A percentile compares a stretch with the other conserved stretches of the same genome.
phyloP scores from a whole-genome alignment of 2,888 invertebrate species.

The Cordylochernes scorpioides region DNA sequence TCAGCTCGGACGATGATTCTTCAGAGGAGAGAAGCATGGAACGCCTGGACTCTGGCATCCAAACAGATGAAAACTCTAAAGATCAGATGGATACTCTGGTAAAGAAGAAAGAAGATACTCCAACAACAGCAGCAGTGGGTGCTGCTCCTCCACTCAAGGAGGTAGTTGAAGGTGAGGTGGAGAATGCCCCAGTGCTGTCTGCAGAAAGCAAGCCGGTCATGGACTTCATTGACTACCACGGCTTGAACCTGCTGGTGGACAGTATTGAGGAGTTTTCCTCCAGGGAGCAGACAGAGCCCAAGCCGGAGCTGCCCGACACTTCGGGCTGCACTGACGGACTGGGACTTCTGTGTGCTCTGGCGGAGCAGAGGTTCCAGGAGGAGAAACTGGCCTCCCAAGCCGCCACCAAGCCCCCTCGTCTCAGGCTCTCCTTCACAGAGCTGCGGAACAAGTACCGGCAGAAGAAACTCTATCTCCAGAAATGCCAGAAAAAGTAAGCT shows the following conservation, averaged over 20 bases:
- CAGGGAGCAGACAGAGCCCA: slow-evolving; percentile 5
- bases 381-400: slow-evolving; percentile 24
- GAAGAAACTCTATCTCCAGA: no score
- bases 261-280: slow-evolving; percentile 43
- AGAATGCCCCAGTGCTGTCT: slow-evolving; percentile 7
- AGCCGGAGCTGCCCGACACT: not conserved
- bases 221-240: slow-evolving; percentile 20
- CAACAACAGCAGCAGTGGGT: slow-evolving; percentile 1
- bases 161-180: not conserved
- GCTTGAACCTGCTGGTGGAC: slow-evolving; percentile 51
- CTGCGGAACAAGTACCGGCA: no score
- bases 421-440: no score
- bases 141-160: not conserved
- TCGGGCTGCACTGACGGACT: slow-evolving; percentile 21
- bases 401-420: no score
- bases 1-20: slow-evolving; percentile 10
- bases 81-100: no score
- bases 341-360: slow-evolving; percentile 49
- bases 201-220: slow-evolving; percentile 12
- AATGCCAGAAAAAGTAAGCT: no score
- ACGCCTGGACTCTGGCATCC: slow-evolving; percentile 10
- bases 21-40: slow-evolving; percentile 9
- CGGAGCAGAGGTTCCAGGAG: slow-evolving; percentile 53
- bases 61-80: no score
- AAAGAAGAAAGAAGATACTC: no score